Percentiles rank a stretch among this genome's conserved stretches.
Evolutionary conservation across 1,140 invertebrate species (phyloP).

Genomic region (Sarcophaga bullata): DNA sequence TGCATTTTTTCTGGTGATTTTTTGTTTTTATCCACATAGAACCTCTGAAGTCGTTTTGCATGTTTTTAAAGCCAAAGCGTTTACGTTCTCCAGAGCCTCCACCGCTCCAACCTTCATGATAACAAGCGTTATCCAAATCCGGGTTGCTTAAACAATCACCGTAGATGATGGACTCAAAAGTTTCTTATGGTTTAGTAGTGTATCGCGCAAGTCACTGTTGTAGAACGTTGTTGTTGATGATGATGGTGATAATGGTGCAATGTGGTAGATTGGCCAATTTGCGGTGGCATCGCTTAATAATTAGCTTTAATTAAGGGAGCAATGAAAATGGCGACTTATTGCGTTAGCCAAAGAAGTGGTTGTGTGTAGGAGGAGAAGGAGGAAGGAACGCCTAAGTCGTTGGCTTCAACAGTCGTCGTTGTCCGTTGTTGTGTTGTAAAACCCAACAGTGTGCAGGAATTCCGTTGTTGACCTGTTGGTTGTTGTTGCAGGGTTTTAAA

Average conservation of each 20-base stretch:
- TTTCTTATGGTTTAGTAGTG: neutral
- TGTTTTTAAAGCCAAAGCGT: slow-evolving; percentile 11
- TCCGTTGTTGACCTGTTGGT: slow-evolving; percentile 8
- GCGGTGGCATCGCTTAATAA: slow-evolving; percentile 41
- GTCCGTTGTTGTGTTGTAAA: neutral
- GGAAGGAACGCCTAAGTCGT: neutral
- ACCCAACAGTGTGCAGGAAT: neutral
- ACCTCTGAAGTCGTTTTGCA: neutral
- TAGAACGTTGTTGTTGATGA: neutral
- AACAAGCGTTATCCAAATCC: slow-evolving; percentile 39
- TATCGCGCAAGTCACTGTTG: neutral
- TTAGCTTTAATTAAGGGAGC: slow-evolving; percentile 42
- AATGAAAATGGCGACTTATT: slow-evolving; percentile 31
- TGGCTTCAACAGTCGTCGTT: slow-evolving; percentile 4
- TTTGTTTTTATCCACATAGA: neutral
- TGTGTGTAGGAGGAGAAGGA: neutral
- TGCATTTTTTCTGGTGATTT: slow-evolving; percentile 12
- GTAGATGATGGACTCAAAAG: slow-evolving; percentile 39
- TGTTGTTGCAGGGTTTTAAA: neutral
- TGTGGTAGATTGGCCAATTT: slow-evolving; percentile 42
- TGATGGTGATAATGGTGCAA: slow-evolving; percentile 17
- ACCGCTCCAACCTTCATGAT: slow-evolving; percentile 1
- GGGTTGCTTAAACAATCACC: slow-evolving; percentile 5
- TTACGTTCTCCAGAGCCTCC: neutral
- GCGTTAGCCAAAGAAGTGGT: neutral